phyloP scores from a whole-genome alignment of 2,113 vertebrate species.

The Pelvicachromis taeniatus region DNA sequence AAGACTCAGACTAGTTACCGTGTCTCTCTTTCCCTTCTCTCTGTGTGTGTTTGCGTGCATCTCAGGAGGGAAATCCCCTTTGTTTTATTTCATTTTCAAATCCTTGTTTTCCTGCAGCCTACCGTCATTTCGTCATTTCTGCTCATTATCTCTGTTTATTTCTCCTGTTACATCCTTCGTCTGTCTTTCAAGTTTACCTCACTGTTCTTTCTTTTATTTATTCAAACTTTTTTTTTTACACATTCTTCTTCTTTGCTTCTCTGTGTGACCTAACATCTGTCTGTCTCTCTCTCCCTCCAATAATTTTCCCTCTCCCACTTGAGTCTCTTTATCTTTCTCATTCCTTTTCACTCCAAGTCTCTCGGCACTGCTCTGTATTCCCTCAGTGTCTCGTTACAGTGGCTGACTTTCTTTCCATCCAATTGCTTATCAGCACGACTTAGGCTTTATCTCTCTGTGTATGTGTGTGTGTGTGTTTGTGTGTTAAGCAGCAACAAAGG shows the following conservation, averaged over 20 bases:
- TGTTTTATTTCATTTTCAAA: constrained; percentile 2
- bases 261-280: background rate
- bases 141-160: constrained; percentile 7
- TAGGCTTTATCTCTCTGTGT: constrained; percentile 25
- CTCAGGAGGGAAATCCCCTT: background rate
- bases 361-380: constrained; percentile 38
- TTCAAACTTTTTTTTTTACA: background rate
- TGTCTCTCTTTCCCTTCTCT: background rate
- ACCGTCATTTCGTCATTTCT: background rate
- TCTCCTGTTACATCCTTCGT: background rate
- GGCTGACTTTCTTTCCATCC: constrained; percentile 56
- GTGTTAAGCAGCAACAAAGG: constrained; percentile 27
- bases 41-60: background rate
- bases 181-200: background rate
- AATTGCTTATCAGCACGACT: constrained; percentile 45
- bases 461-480: background rate
- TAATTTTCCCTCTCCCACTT: constrained; percentile 1
- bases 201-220: background rate
- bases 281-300: background rate
- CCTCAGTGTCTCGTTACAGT: constrained; percentile 54
- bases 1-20: background rate
- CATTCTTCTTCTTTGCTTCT: background rate
- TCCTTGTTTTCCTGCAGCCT: constrained; percentile 4
- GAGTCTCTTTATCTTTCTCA: constrained; percentile 43
- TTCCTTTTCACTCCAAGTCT: constrained; percentile 15